phyloP scores from a whole-genome alignment of 2,797 vertebrate species.

The Lateolabrax maculatus region DNA sequence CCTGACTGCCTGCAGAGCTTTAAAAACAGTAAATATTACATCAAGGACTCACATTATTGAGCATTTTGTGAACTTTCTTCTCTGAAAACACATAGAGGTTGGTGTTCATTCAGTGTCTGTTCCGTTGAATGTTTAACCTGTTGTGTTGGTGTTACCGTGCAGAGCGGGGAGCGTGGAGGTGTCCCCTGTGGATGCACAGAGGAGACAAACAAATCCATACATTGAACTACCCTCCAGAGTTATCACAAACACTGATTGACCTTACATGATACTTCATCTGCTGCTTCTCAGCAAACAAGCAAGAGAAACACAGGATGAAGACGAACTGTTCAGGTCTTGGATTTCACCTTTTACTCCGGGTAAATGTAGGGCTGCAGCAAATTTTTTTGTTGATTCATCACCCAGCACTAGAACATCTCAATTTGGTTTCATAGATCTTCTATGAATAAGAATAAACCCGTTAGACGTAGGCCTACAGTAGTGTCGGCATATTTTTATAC shows the following conservation, averaged over 20 bases:
- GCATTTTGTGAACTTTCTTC: background rate
- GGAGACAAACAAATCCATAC: slow-evolving; percentile 74
- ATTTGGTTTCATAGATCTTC: too few species aligned
- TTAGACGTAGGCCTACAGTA: too few species aligned
- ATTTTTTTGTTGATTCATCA: slow-evolving; percentile 7
- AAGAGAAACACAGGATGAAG: slow-evolving; percentile 2
- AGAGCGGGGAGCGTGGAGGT: slow-evolving; percentile 29
- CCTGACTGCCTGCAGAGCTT: slow-evolving; percentile 24
- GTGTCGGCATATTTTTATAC: slow-evolving; percentile 3
- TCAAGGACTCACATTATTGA: slow-evolving; percentile 1
- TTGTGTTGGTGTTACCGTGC: slow-evolving; percentile 27
- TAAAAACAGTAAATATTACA: slow-evolving; percentile 34
- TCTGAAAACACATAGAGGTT: background rate
- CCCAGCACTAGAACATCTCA: too few species aligned
- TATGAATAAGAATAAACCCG: too few species aligned
- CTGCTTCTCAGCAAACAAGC: slow-evolving; percentile 13
- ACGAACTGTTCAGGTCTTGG: background rate
- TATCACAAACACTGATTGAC: slow-evolving; percentile 56
- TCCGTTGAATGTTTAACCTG: slow-evolving; percentile 14
- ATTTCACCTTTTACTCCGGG: background rate
- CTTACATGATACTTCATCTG: slow-evolving; percentile 55
- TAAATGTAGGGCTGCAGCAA: background rate
- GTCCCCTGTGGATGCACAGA: slow-evolving; percentile 41
- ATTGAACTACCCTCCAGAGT: slow-evolving; percentile 59
- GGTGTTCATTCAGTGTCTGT: slow-evolving; percentile 8